Conservation (phyloP, 1,140 invertebrate species). For the Sminthurides bifidus region DNA sequence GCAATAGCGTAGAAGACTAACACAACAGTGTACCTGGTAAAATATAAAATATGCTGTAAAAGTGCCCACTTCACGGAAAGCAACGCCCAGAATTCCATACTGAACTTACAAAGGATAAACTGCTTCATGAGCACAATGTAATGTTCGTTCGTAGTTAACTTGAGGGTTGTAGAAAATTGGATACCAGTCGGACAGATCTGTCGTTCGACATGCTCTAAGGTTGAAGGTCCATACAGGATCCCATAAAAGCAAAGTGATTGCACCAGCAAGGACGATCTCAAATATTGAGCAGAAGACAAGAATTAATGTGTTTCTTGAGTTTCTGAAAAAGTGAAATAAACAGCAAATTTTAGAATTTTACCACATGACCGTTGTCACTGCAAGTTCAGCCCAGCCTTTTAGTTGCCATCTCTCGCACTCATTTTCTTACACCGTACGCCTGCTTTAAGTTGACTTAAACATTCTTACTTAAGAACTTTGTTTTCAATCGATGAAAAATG, state of each 20-base stretch:
- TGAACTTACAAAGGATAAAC: conserved; percentile 84
- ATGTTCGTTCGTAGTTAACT: conserved; percentile 73
- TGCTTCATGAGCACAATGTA: conserved; percentile 92
- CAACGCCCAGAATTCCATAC: not conserved
- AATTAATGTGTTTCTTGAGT: conserved; percentile 55
- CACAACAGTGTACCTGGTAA: conserved; percentile 83
- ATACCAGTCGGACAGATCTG: conserved; percentile 84
- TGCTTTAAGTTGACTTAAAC: not conserved
- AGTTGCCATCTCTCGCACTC: too few species aligned
- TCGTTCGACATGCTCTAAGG: conserved; percentile 63
- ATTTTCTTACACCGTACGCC: too few species aligned
- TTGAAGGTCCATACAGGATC: conserved; percentile 62
- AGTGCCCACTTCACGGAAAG: not conserved
- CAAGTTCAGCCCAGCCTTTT: too few species aligned
- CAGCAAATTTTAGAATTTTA: too few species aligned
- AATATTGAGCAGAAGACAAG: conserved; percentile 65
- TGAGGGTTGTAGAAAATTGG: conserved; percentile 86
- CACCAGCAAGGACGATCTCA: conserved; percentile 58
- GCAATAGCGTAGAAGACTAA: conserved; percentile 82
- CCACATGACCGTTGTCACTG: too few species aligned
- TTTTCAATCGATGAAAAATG: conserved; percentile 87
- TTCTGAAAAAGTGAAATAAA: conserved; percentile 44
- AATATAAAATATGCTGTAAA: conserved; percentile 23
- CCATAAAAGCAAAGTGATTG: conserved; percentile 60
- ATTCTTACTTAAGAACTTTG: conserved; percentile 53